Percentiles rank a stretch among this genome's conserved stretches.
Evolutionary conservation across 2,888 invertebrate genomes (phyloP).

Genomic region (Apeira syringaria): DNA sequence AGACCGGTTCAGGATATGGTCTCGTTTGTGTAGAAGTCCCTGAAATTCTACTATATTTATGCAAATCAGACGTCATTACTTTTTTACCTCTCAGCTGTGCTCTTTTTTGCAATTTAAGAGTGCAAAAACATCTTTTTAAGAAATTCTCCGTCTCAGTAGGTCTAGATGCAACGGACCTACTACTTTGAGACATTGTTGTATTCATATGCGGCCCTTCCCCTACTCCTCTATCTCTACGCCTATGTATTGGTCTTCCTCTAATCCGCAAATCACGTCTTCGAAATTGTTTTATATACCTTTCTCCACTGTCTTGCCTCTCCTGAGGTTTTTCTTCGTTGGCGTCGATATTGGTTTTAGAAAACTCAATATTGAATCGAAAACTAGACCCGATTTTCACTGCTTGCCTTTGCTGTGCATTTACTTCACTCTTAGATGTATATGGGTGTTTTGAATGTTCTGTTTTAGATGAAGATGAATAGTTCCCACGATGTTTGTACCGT

Average conservation of each 20-base stretch:
- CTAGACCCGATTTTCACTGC: constrained; percentile 37
- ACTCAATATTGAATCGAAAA: constrained; percentile 40
- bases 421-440: neutral
- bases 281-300: constrained; percentile 1
- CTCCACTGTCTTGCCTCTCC: neutral
- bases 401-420: constrained; percentile 20
- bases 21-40: constrained; percentile 6
- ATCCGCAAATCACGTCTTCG: neutral
- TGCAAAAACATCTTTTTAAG: constrained; percentile 18
- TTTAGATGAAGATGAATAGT: neutral
- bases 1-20: neutral
- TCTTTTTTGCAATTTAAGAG: constrained; percentile 9
- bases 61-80: neutral
- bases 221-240: neutral
- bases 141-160: neutral
- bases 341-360: constrained; percentile 31
- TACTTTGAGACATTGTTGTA: neutral
- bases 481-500: constrained; percentile 1
- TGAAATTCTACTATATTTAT: neutral
- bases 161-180: neutral
- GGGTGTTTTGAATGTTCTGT: neutral
- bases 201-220: neutral
- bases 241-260: neutral
- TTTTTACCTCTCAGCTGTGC: neutral
- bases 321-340: neutral